phyloP scores from a whole-genome alignment of 2,888 invertebrate genomes.

The Caenorhabditis parvicauda region DNA sequence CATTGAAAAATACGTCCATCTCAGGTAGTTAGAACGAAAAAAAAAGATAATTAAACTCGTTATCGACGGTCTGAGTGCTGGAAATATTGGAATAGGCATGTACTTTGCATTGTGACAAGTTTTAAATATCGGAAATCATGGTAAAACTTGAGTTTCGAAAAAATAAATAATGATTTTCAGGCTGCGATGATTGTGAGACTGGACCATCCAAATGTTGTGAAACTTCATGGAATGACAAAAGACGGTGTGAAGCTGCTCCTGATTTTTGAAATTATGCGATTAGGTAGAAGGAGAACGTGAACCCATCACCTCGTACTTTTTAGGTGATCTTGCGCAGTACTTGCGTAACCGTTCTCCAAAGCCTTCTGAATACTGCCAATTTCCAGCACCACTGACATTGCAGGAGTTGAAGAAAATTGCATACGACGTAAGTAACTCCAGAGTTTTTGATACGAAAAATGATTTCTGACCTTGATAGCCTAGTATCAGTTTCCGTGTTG shows the following conservation, averaged over 20 bases:
- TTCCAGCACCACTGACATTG: conserved; percentile 73
- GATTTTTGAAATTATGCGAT: conserved; percentile 89
- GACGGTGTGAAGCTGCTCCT: conserved; percentile 79
- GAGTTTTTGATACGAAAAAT: neutral
- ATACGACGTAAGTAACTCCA: conserved; percentile 73
- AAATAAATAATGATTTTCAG: conserved; percentile 67
- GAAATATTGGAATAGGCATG: no score
- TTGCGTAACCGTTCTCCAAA: conserved; percentile 41
- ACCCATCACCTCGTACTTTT: neutral
- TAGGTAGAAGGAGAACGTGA: conserved; percentile 69
- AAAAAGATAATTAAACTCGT: no score
- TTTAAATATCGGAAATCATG: no score
- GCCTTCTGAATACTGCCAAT: conserved; percentile 47
- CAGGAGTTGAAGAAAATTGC: conserved; percentile 47
- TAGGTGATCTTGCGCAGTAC: conserved; percentile 52
- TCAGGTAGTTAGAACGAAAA: no score
- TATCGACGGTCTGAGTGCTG: no score
- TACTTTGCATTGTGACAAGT: no score
- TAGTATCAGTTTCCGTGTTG: no score
- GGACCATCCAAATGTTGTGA: conserved; percentile 88
- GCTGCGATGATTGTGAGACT: conserved; percentile 90
- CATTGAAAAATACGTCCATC: no score
- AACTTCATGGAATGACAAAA: conserved; percentile 34
- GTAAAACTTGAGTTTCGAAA: no score
- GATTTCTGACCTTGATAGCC: no score